A percentile compares a stretch with the other conserved stretches of the same genome.
Evolutionary conservation across 2,797 vertebrate species (phyloP).

Genomic region (Acridotheres tristis): DNA sequence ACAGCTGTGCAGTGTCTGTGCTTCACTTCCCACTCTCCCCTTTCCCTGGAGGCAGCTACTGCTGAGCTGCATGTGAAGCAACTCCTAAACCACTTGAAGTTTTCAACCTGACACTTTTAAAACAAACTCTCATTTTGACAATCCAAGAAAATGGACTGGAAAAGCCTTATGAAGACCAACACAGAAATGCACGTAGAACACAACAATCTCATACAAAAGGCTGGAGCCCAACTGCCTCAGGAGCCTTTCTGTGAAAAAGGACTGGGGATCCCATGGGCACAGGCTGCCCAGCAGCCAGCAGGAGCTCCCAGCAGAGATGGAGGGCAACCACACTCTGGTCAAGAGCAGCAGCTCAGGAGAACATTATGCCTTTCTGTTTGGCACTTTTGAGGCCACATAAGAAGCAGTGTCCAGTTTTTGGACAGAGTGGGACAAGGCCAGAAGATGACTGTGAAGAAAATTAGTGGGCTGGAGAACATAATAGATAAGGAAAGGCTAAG

Average conservation of each 20-base stretch:
- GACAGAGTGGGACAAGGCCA: neutral
- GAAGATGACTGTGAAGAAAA: neutral
- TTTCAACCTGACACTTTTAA: neutral
- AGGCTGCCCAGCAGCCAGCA: neutral
- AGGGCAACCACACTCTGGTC: neutral
- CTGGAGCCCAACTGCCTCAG: neutral
- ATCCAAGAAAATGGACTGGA: neutral
- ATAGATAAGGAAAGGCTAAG: neutral
- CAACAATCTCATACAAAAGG: neutral
- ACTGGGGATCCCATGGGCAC: neutral
- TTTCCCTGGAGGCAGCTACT: neutral
- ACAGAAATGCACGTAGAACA: rapidly evolving
- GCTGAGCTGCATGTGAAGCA: neutral
- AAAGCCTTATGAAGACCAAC: neutral
- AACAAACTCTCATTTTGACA: neutral
- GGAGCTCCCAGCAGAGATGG: neutral
- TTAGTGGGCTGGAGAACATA: neutral
- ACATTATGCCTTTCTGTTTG: neutral
- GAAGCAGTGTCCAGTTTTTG: neutral
- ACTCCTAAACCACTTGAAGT: neutral
- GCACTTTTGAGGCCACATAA: neutral
- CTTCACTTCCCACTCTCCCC: neutral
- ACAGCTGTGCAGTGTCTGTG: neutral
- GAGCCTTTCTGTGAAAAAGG: neutral
- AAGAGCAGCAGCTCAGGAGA: neutral